A percentile compares a stretch with the other conserved stretches of the same genome.
Evolutionary conservation across 2,797 vertebrate genomes (phyloP).

Genomic region (Lemur catta): DNA sequence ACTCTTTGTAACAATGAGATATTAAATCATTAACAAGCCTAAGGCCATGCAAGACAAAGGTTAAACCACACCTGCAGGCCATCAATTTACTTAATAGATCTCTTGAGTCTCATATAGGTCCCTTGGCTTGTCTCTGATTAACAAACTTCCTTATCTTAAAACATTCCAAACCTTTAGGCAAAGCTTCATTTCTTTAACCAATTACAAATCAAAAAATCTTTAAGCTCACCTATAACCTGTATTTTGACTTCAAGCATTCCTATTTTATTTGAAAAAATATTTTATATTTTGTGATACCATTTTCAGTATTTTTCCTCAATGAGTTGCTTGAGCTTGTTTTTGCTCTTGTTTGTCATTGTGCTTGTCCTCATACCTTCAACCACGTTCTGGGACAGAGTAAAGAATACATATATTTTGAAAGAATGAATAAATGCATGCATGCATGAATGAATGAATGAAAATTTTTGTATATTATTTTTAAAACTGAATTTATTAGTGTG

Average conservation of each 20-base stretch:
- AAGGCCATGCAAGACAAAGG: too few species aligned
- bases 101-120: too few species aligned
- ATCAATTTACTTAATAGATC: too few species aligned
- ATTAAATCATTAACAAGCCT: too few species aligned
- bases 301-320: not conserved
- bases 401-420: not conserved
- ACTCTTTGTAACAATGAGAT: too few species aligned
- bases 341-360: not conserved
- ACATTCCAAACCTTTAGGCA: too few species aligned
- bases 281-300: not conserved
- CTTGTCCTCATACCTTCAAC: not conserved
- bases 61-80: too few species aligned
- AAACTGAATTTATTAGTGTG: not conserved
- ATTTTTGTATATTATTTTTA: not conserved
- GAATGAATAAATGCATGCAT: not conserved
- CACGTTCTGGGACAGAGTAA: not conserved
- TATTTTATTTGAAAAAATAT: not conserved
- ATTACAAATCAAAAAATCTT: too few species aligned
- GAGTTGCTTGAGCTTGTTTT: not conserved
- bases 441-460: not conserved
- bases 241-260: not conserved
- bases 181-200: too few species aligned
- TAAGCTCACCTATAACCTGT: too few species aligned
- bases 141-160: too few species aligned
- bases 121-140: too few species aligned